phyloP scores from a whole-genome alignment of 2,113 vertebrate genomes.

The Thamnaconus septentrionalis region DNA sequence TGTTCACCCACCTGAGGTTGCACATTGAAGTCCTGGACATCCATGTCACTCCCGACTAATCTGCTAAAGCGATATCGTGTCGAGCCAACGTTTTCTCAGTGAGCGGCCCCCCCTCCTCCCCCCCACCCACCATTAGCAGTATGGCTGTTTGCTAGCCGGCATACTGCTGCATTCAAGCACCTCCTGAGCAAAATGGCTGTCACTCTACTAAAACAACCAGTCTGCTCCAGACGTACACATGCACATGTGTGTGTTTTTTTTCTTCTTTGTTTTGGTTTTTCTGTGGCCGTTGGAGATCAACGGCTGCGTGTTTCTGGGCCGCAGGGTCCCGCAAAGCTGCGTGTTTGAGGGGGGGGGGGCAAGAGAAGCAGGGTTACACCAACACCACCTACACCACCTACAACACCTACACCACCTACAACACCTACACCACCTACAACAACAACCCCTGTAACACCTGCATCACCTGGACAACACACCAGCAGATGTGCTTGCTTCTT shows the following conservation, averaged over 20 bases:
- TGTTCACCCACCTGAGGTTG: slow-evolving; percentile 1
- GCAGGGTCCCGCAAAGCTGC: slow-evolving; percentile 65
- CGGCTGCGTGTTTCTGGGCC: slow-evolving; percentile 58
- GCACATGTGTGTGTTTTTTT: too few relatives aligned
- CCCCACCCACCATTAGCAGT: slow-evolving; percentile 60
- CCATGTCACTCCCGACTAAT: slow-evolving; percentile 51
- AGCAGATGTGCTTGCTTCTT: slow-evolving; percentile 53
- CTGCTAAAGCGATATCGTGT: slow-evolving; percentile 72
- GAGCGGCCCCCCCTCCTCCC: slow-evolving; percentile 16
- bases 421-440: slow-evolving; percentile 13
- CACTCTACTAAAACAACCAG: slow-evolving; percentile 47
- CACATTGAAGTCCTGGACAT: slow-evolving; percentile 13
- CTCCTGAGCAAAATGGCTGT: slow-evolving; percentile 56
- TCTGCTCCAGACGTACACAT: slow-evolving; percentile 18
- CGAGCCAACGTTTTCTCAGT: slow-evolving; percentile 40
- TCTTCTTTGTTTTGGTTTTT: slow-evolving; percentile 57
- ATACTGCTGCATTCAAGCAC: slow-evolving; percentile 72
- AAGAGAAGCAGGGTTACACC: slow-evolving; percentile 55
- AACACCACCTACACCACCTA: slow-evolving; percentile 31
- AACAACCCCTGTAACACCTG: too few relatives aligned
- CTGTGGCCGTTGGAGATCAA: slow-evolving; percentile 21
- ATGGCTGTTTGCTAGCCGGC: slow-evolving; percentile 46
- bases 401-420: slow-evolving; percentile 17
- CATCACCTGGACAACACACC: slow-evolving; percentile 19
- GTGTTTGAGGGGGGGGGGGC: slow-evolving; percentile 51